Evolutionary conservation across 1,140 invertebrate genomes (phyloP), one percentile per base, ranked within the genome.

Genomic region (Musca vetustissima): DNA sequence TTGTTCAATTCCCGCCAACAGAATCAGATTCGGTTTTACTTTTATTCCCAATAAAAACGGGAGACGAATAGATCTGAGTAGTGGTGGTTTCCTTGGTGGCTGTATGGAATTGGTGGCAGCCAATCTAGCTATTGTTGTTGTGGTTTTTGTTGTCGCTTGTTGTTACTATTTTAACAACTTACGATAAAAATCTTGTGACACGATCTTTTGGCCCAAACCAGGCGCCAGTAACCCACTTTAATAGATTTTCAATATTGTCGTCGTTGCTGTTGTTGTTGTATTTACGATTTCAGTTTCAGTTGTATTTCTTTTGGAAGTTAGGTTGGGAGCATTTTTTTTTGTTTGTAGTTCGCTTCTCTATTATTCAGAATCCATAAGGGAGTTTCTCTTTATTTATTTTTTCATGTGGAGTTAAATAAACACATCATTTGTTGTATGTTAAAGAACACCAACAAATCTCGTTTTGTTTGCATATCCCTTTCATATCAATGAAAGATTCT

Each of bases 91-190:
- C 0, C 24, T 25, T 55, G 22, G 21, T 55, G 11, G 53, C 24
- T 55, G 53, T 25, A n/a, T 55, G 28, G 14, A 24, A 15, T 43
- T 61, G 32, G 57, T 61, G 19, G 28, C 19, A 15, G 4, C 4
- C 7, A 28, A 36, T n/a, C n/a, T n/a, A n/a, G n/a, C n/a, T n/a
- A n/a, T n/a, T 43, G 57, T 36, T 61, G 57, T 36, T 21, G 53
- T 57, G 28, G 24, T 28, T 57, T 15, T 28, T 57, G 55, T 28
- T 36, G 57, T 28, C 25, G 28, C 36, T 61, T 61, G 57, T 61
- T 61, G 57, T 61, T 61, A 61, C 57, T 61, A 61, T 61, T 61
- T 61, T 36, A 61, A 61, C 57, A 61, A 61, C 57, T 61, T 61
- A 14, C 32, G 57, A 61, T 61, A 61, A 61, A 43, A 61, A 61